Conservation (phyloP, 2,888 invertebrate species). For the Brachylomia viminalis region DNA sequence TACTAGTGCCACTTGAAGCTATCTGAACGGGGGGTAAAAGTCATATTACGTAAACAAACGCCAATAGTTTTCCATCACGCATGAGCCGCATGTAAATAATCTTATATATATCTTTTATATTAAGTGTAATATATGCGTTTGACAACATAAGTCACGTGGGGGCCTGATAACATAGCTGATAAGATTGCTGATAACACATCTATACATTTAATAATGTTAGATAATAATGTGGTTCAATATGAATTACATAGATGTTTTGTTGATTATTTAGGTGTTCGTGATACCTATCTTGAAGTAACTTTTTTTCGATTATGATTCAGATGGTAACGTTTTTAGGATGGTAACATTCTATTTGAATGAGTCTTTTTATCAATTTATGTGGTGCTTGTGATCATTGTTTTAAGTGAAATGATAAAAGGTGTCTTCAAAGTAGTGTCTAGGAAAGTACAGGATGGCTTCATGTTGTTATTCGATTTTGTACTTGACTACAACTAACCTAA, state of each 20-base stretch:
- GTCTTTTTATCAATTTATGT: slow-evolving; percentile 1
- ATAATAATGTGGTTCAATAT: slow-evolving; percentile 44
- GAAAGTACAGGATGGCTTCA: neutral
- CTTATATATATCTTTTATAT: slow-evolving; percentile 23
- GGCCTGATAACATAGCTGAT: slow-evolving; percentile 38
- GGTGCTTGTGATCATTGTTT: neutral
- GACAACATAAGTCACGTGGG: slow-evolving; percentile 41
- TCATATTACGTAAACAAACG: slow-evolving; percentile 45
- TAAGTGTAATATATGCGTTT: slow-evolving; percentile 28
- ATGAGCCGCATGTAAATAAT: slow-evolving; percentile 29
- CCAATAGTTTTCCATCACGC: slow-evolving; percentile 59
- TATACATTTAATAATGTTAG: slow-evolving; percentile 50
- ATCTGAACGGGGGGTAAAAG: slow-evolving; percentile 54
- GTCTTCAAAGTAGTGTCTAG: neutral
- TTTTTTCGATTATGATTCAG: slow-evolving; percentile 39
- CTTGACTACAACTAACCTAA: neutral
- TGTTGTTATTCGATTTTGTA: no score
- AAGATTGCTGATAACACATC: slow-evolving; percentile 38
- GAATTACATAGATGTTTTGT: slow-evolving; percentile 31
- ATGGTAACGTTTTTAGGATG: slow-evolving; percentile 3
- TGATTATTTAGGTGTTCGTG: slow-evolving; percentile 23
- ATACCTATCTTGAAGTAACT: neutral
- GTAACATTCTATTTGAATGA: slow-evolving; percentile 9
- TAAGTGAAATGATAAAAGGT: neutral
- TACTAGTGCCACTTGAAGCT: slow-evolving; percentile 50